Evolutionary conservation across 2,888 invertebrate species (phyloP).

Genomic region (Harmothoe impar): DNA sequence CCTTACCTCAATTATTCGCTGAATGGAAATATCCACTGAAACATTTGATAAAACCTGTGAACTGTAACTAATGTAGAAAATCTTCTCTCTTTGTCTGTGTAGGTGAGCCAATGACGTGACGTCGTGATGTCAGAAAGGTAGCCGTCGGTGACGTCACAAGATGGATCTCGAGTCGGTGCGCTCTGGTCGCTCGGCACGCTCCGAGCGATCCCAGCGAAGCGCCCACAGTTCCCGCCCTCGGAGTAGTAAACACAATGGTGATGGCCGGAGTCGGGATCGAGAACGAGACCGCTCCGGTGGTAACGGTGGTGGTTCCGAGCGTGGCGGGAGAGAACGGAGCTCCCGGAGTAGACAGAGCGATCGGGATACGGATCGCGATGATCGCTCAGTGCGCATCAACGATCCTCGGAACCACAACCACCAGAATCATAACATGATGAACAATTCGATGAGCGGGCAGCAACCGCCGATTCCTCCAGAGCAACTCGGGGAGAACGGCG

Average conservation of each 20-base stretch:
- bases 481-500: conserved; percentile 69
- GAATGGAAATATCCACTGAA: too few relatives aligned
- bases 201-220: conserved; percentile 87
- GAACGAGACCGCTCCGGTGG: conserved; percentile 71
- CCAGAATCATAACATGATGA: conserved; percentile 46
- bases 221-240: conserved; percentile 19
- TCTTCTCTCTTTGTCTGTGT: background rate
- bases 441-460: background rate
- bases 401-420: conserved; percentile 78
- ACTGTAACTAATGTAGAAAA: too few relatives aligned
- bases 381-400: conserved; percentile 42
- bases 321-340: background rate
- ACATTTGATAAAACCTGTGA: too few relatives aligned
- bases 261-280: conserved; percentile 48
- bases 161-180: conserved; percentile 98
- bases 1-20: too few relatives aligned
- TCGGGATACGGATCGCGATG: conserved; percentile 73
- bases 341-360: conserved; percentile 64
- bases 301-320: conserved; percentile 30
- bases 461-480: background rate
- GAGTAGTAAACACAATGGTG: conserved; percentile 70
- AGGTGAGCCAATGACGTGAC: background rate
- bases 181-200: conserved; percentile 91
- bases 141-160: conserved; percentile 13
- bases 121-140: conserved; percentile 4